phyloP scores from a whole-genome alignment of 2,888 invertebrate genomes.

The Saturnia japonica region DNA sequence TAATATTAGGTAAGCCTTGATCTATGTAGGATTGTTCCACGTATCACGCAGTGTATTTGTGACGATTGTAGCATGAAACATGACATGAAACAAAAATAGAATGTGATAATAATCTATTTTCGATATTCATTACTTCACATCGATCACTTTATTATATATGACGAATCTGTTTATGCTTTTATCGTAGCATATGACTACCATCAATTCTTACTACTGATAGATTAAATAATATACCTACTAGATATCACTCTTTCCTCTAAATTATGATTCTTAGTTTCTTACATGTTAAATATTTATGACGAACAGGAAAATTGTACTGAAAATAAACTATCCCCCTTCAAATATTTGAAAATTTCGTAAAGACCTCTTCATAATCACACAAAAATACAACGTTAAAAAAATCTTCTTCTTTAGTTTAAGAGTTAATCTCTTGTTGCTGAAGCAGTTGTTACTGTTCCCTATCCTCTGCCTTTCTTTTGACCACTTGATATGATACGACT shows the following conservation, averaged over 20 bases:
- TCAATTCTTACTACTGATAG: constrained; percentile 7
- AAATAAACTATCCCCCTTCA: not conserved
- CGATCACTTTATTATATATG: constrained; percentile 4
- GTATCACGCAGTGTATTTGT: not conserved
- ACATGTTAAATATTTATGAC: not conserved
- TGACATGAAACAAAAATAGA: constrained; percentile 6
- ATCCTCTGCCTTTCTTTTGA: too few species aligned
- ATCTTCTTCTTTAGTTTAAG: too few species aligned
- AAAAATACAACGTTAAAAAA: too few species aligned
- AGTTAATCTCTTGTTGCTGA: too few species aligned
- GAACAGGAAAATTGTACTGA: not conserved
- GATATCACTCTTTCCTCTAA: constrained; percentile 1
- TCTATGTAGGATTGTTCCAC: not conserved
- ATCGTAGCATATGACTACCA: not conserved
- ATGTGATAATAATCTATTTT: constrained; percentile 20
- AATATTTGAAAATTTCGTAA: not conserved
- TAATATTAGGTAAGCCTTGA: too few species aligned
- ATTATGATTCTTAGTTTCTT: not conserved
- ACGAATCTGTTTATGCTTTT: constrained; percentile 7
- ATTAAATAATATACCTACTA: not conserved
- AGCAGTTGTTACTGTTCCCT: too few species aligned
- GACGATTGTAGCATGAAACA: not conserved
- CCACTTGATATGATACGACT: too few species aligned
- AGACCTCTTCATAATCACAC: not conserved
- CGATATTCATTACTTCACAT: constrained; percentile 15